Evolutionary conservation across 2,888 invertebrate species (phyloP).

Genomic region (Stenoptilia bipunctidactyla): DNA sequence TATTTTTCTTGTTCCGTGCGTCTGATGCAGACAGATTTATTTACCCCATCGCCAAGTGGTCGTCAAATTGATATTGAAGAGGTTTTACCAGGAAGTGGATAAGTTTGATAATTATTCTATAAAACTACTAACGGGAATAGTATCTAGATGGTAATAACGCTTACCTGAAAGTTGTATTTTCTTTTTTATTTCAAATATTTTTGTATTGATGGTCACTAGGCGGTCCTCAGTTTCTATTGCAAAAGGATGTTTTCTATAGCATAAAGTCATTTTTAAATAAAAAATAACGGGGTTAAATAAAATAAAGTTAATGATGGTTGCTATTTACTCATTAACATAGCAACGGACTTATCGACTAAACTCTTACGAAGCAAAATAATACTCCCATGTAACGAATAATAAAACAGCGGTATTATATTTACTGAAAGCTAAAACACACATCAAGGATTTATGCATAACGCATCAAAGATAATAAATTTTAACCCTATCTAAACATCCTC

Average conservation of each 20-base stretch:
- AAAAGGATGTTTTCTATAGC: conserved; percentile 65
- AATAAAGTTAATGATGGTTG: not conserved
- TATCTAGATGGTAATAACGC: no score
- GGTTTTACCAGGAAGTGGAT: no score
- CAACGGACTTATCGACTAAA: conserved; percentile 17
- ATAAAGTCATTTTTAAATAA: conserved; percentile 23
- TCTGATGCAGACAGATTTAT: no score
- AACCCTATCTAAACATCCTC: conserved; percentile 2
- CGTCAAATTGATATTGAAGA: no score
- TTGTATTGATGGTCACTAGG: conserved; percentile 76
- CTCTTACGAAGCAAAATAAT: not conserved
- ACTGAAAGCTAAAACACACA: no score
- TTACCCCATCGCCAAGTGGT: no score
- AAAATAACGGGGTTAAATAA: not conserved
- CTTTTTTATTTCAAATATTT: conserved; percentile 88
- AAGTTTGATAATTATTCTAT: no score
- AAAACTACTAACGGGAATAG: no score
- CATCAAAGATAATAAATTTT: not conserved
- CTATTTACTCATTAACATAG: conserved; percentile 4
- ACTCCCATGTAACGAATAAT: no score
- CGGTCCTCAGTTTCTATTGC: conserved; percentile 64
- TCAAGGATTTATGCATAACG: not conserved
- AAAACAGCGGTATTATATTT: no score
- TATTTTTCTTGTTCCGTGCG: no score
- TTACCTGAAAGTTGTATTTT: conserved; percentile 87